Evolutionary conservation across 2,797 vertebrate genomes (phyloP).

Genomic region (Natrix natrix): DNA sequence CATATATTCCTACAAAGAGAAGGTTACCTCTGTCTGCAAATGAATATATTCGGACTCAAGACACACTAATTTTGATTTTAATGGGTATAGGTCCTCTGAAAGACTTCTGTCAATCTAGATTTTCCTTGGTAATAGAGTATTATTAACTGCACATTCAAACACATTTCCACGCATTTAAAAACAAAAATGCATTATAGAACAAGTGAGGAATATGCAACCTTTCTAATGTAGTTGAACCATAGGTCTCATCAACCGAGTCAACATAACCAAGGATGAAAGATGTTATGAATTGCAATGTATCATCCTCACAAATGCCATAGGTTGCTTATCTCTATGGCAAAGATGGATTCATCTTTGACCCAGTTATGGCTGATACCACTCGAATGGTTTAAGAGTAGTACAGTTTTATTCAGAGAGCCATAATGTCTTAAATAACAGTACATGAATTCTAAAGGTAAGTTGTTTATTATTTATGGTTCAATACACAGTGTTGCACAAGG

Average conservation of each 20-base stretch:
- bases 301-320: neutral
- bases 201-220: neutral
- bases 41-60: neutral
- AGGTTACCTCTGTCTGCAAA: neutral
- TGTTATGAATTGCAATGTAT: neutral
- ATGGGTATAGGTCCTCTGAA: neutral
- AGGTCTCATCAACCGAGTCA: neutral
- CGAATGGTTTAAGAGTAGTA: neutral
- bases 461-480: neutral
- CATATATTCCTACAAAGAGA: neutral
- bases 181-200: neutral
- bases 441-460: slow-evolving; percentile 12
- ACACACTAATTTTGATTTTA: neutral
- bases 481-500: neutral
- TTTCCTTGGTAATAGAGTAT: neutral
- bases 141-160: neutral
- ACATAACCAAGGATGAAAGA: neutral
- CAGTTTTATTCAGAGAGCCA: slow-evolving; percentile 6
- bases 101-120: neutral
- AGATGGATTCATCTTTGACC: neutral
- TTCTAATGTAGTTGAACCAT: neutral
- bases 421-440: neutral
- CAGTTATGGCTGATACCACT: neutral
- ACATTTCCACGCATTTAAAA: neutral
- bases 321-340: neutral